Base-by-base conservation (phyloP, 2,888 invertebrate genomes). In the Scaptomyza cyrtandrae region DNA sequence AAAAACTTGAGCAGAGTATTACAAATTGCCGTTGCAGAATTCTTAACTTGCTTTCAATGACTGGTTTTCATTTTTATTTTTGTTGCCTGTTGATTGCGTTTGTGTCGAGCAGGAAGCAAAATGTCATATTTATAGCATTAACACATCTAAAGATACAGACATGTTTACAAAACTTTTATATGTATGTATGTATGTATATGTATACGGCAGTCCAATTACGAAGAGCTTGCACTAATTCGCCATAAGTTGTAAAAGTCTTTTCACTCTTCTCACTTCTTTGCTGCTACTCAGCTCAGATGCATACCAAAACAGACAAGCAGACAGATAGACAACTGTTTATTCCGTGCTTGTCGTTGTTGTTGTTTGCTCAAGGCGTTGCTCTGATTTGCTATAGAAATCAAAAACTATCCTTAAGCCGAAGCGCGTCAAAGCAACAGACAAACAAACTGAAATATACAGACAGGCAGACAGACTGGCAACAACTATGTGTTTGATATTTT, bases 201-300 rank as follows among this genome's bases (percentile, higher is more conserved):
- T 37, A 2, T 41, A 50, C 13, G 49, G 50, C 54, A 67, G 53
- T 55, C 75, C 86, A 80, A 88, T 87, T 87, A 77, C 86, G 80
- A 71, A 69, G 69, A 77, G 69, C 73, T 70, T 80, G 86, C 62
- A 82, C 87, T 80, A 86, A 88, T 88, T 88, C 80, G 76, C 89
- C 88, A 80, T 88, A 88, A 77, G 71, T 67, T 76, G 67, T 33
- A 39, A 75, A 44, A 78, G 54, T 60, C 69, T 75, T 82, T 82
- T 80, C 83, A 68, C 80, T 80, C 82, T 75, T 67, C 29, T 31
- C 56, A 45, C 49, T 49, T 63, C 43, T 53, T 19, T 16, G 19
- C 19, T 43, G 53, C 44, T 56, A 14, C 39, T 14, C 39, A 14
- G 39, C 41, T 37, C 19, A 53, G 49, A 14, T 29, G 70, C 78